Percentiles rank a stretch among this genome's conserved stretches.
phyloP scores from a whole-genome alignment of 2,888 invertebrate genomes.

The Chaetogeoica ovagalla region DNA sequence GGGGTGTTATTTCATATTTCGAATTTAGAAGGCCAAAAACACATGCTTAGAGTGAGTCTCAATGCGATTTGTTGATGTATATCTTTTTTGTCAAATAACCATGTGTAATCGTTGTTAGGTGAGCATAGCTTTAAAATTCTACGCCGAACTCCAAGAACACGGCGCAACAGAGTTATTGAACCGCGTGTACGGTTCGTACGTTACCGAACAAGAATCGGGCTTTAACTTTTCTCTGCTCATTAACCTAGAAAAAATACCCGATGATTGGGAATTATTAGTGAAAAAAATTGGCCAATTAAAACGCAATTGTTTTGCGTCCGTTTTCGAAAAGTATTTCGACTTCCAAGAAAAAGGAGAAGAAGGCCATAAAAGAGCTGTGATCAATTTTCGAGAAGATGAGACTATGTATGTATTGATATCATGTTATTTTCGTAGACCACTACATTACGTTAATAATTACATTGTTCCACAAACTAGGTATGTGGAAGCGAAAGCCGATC shows the following conservation, averaged over 20 bases:
- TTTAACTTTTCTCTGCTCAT: conserved; percentile 93
- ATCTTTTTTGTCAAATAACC: not conserved
- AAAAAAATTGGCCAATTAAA: conserved; percentile 92
- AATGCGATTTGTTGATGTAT: not conserved
- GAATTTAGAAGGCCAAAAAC: conserved; percentile 93
- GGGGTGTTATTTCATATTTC: conserved; percentile 98
- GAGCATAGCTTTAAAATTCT: conserved; percentile 98
- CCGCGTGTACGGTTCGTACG: conserved; percentile 84
- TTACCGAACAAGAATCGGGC: conserved; percentile 83
- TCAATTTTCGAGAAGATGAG: conserved; percentile 98
- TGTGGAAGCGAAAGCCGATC: conserved; percentile 95
- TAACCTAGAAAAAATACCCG: conserved; percentile 89
- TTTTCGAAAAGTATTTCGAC: conserved; percentile 99
- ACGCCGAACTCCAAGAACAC: conserved; percentile 96
- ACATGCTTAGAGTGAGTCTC: conserved; percentile 90
- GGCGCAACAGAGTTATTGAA: conserved; percentile 96
- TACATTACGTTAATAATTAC: conserved; percentile 4
- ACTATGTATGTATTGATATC: conserved; percentile 77
- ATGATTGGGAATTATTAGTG: conserved; percentile 85
- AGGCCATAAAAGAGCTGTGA: conserved; percentile 91
- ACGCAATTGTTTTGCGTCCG: conserved; percentile 98
- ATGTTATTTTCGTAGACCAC: not conserved
- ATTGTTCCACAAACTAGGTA: conserved; percentile 68
- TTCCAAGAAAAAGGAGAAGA: conserved; percentile 92
- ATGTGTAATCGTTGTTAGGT: conserved; percentile 67